Base-by-base conservation (phyloP, 2,888 invertebrate genomes). In the Tachina fera region DNA sequence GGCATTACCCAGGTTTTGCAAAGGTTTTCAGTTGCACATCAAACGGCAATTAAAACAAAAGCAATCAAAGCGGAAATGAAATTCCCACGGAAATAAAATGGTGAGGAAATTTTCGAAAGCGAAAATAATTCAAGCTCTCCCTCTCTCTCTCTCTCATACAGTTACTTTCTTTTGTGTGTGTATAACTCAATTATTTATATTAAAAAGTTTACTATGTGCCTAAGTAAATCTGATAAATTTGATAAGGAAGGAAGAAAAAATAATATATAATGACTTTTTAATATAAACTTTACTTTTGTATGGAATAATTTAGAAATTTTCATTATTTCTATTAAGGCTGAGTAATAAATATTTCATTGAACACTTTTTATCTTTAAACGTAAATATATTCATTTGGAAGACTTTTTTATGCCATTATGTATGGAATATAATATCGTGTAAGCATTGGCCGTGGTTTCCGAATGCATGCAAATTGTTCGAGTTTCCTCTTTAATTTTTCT, bases 11-110 rank as follows among this genome's bases (percentile, higher is more conserved):
- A 65, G 16, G 22, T 56, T 61, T 74, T 16, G n/a, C 56, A 74
- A 53, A 65, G 16, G 22, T 56, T 61, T 74, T 16, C 63, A 74
- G 60, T 43, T 63, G 71, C 78, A 81, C 61, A 85, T 85, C 81
- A 85, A 78, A 72, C 56, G 68, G 71, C 75, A 85, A 82, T 79
- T 79, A 67, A 82, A 78, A 75, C 70, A 82, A 85, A 82, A 78
- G 74, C 63, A 75, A 85, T 78, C 70, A 75, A 75, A 78, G 60
- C 74, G 85, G 85, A 85, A 85, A 71, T 82, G 65, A 79, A 85
- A 78, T 75, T 79, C 70, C 56, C 56, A 70, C 74, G 74, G 78
- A 85, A 79, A 78, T 75, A 78, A 85, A 80, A 78, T 58, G 53
- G 47, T 61, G 49, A 67, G 51, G 11, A 43, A 70, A 80, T 43